Evolutionary conservation across 2,888 invertebrate genomes (phyloP).

Genomic region (Polia nebulosa): DNA sequence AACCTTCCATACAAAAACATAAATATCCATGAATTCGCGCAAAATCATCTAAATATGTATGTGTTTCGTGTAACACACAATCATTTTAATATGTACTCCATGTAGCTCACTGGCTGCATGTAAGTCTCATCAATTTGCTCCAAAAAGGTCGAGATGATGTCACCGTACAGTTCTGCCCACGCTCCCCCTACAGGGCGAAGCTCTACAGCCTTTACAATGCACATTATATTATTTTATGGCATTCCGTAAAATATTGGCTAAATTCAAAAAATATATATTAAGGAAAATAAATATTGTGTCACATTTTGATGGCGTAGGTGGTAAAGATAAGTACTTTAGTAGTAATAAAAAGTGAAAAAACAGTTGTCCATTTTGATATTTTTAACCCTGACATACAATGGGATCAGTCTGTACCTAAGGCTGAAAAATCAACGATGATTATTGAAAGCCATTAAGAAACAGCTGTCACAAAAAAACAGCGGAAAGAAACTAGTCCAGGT

Average conservation of each 20-base stretch:
- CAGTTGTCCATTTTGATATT: neutral
- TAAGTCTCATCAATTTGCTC: conserved; percentile 53
- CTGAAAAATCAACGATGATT: too few species aligned
- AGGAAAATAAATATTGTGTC: conserved; percentile 12
- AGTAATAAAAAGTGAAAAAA: conserved; percentile 8
- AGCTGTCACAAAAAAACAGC: too few species aligned
- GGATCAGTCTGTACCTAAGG: neutral
- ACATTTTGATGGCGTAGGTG: conserved; percentile 25
- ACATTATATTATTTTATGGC: conserved; percentile 56
- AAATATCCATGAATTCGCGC: conserved; percentile 44
- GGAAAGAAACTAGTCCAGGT: too few species aligned
- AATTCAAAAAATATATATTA: conserved; percentile 46
- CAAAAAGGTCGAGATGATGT: conserved; percentile 58
- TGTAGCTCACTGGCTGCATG: conserved; percentile 37
- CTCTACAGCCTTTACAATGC: conserved; percentile 42
- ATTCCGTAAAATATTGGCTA: conserved; percentile 43
- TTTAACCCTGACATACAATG: neutral
- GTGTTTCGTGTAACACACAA: conserved; percentile 23
- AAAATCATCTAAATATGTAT: conserved; percentile 43
- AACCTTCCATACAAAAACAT: conserved; percentile 34
- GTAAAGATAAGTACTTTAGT: neutral
- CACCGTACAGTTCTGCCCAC: conserved; percentile 44
- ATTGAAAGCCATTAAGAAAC: too few species aligned
- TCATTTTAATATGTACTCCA: conserved; percentile 14
- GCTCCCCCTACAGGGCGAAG: conserved; percentile 40